These are phyloP conservation scores for Drosophila infuscata DNA, from an alignment of 2,888 invertebrate genomes.

Conservation along the genomic window DNA sequence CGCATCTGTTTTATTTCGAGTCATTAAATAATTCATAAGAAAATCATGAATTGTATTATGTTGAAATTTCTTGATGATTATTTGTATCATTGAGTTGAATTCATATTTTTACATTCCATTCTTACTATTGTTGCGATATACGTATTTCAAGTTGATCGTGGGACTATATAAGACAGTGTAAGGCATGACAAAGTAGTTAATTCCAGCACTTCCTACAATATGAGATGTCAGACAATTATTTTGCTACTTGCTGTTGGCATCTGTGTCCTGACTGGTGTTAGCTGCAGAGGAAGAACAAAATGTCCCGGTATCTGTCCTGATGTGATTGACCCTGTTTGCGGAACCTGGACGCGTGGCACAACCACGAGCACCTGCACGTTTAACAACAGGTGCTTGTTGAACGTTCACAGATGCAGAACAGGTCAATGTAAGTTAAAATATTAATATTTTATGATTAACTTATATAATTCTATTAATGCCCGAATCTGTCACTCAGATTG, in stretches of 20 bases:
- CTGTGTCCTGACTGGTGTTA: not conserved
- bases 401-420: not conserved
- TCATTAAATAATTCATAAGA: not conserved
- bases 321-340: not conserved
- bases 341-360: not conserved
- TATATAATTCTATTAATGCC: not conserved
- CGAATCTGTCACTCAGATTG: not conserved
- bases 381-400: not conserved
- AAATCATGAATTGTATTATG: not conserved
- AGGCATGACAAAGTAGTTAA: not conserved
- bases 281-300: not conserved
- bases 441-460: not conserved
- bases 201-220: not conserved
- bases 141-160: not conserved
- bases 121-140: not conserved
- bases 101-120: not conserved
- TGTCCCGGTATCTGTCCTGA: not conserved
- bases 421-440: not conserved
- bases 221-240: not conserved
- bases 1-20: not conserved
- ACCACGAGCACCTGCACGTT: not conserved
- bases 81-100: not conserved
- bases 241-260: not conserved
- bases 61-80: no score
- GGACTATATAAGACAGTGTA: not conserved